Conservation (phyloP, 2,888 invertebrate species). For the Agapostemon virescens region DNA sequence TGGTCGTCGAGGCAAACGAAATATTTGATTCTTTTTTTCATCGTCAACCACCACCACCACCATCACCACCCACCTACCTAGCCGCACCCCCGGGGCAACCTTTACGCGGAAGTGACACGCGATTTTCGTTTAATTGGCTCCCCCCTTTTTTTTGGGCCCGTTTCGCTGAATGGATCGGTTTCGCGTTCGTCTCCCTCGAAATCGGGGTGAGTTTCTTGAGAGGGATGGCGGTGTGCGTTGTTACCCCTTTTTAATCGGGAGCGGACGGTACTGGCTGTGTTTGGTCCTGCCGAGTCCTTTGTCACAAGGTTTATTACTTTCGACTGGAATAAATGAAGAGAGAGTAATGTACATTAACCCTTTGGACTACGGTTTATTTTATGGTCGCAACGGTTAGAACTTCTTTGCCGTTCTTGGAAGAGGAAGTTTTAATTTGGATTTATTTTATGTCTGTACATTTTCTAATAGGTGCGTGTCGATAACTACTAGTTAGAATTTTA, state of each 20-base stretch:
- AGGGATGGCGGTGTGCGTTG: neutral
- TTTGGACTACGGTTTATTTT: no score
- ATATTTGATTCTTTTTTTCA: conserved; percentile 51
- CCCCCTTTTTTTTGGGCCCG: conserved; percentile 11
- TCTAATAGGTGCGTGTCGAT: no score
- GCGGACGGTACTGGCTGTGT: neutral
- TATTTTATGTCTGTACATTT: no score
- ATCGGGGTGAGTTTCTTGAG: neutral
- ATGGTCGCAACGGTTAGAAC: no score
- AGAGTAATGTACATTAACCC: neutral
- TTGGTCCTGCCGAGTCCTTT: neutral
- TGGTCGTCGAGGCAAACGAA: conserved; percentile 55
- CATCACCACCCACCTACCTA: neutral
- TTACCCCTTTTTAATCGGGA: neutral
- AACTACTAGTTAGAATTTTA: no score
- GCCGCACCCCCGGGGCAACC: neutral
- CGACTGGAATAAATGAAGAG: neutral
- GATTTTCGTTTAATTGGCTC: conserved; percentile 23
- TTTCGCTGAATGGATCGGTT: neutral
- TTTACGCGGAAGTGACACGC: conserved; percentile 8
- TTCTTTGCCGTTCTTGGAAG: no score
- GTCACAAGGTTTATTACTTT: neutral
- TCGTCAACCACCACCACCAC: neutral
- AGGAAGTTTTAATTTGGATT: no score
- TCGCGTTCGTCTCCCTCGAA: neutral